Evolutionary conservation across 2,113 vertebrate species (phyloP).

Genomic region (Syngnathoides biaculeatus): DNA sequence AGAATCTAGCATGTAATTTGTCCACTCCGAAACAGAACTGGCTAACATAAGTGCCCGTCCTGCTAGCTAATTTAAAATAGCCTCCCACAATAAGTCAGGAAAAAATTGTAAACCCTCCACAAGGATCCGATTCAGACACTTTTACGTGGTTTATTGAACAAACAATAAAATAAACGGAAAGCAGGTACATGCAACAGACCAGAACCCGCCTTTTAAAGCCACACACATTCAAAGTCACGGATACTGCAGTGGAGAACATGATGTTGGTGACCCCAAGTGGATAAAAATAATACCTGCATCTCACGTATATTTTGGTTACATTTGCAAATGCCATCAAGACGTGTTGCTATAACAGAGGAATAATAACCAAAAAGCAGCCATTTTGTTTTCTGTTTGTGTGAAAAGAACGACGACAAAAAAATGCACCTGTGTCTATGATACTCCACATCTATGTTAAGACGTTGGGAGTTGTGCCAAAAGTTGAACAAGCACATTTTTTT

Average conservation of each 20-base stretch:
- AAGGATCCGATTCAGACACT: too few relatives aligned
- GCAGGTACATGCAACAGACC: too few relatives aligned
- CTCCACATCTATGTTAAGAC: conserved; percentile 19
- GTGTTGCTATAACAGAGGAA: neutral
- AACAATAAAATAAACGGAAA: too few relatives aligned
- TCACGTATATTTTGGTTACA: neutral
- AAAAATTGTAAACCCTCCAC: too few relatives aligned
- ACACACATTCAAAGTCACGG: neutral
- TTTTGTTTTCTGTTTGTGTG: neutral
- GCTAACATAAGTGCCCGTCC: too few relatives aligned
- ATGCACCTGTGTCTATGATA: conserved; percentile 8
- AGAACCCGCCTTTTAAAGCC: too few relatives aligned
- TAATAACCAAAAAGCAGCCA: neutral
- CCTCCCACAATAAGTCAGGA: too few relatives aligned
- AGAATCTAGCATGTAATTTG: too few relatives aligned
- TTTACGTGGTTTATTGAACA: too few relatives aligned
- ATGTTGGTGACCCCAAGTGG: too few relatives aligned
- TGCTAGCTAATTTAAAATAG: too few relatives aligned
- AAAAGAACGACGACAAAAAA: conserved; percentile 12
- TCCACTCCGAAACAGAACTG: too few relatives aligned
- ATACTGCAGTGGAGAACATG: neutral
- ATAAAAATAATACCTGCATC: neutral
- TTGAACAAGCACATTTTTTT: conserved; percentile 27
- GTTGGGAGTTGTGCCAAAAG: conserved; percentile 11
- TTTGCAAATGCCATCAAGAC: neutral